These are phyloP conservation scores for Nycticryphes semicollaris DNA, from an alignment of 2,113 vertebrate species.

Conservation along the genomic window DNA sequence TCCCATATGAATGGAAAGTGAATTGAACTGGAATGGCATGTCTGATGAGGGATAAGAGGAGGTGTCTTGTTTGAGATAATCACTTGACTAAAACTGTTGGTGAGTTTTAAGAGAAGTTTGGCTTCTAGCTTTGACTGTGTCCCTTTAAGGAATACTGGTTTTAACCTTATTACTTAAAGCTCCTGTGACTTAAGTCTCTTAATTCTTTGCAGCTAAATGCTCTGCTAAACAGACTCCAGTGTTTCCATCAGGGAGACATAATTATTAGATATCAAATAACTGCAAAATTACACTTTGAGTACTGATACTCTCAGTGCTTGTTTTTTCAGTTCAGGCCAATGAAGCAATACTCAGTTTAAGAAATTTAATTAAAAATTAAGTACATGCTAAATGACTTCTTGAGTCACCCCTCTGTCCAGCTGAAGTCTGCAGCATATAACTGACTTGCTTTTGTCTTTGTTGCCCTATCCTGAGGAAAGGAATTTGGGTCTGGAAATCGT, in stretches of 20 bases:
- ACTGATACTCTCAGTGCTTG: background rate
- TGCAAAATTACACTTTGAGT: background rate
- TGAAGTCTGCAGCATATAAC: background rate
- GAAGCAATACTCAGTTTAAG: background rate
- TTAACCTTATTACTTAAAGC: constrained; percentile 59
- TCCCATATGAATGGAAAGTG: background rate
- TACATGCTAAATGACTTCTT: background rate
- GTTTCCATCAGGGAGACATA: background rate
- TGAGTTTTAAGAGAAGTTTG: background rate
- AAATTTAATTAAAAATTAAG: rapidly evolving
- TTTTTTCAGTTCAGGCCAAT: background rate
- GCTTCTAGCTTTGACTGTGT: background rate
- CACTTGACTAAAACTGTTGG: background rate
- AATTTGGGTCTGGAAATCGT: background rate
- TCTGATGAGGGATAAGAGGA: background rate
- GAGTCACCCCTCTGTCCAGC: background rate
- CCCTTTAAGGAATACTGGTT: constrained; percentile 56
- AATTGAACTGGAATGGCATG: background rate
- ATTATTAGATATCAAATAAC: background rate
- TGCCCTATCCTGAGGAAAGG: background rate
- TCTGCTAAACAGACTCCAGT: background rate
- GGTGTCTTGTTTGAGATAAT: background rate
- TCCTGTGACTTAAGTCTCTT: constrained; percentile 42
- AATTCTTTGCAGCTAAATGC: constrained; percentile 33
- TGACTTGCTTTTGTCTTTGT: background rate